Conservation (phyloP, 2,113 vertebrate species). For the Campylorhamphus procurvoides region DNA sequence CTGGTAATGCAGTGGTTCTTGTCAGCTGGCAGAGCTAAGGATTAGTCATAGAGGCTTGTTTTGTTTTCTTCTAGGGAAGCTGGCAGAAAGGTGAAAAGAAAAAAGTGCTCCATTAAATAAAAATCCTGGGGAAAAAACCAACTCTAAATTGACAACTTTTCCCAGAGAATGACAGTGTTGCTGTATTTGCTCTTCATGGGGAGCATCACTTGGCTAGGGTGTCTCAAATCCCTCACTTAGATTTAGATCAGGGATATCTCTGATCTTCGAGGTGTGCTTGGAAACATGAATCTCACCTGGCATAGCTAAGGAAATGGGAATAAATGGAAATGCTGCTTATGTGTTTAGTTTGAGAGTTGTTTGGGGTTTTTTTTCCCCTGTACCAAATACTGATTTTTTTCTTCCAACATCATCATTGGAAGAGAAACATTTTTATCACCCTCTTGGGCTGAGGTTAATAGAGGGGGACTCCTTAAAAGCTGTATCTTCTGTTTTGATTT, state of each 20-base stretch:
- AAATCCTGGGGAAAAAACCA: background rate
- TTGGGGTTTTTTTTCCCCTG: background rate
- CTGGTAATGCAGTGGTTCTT: background rate
- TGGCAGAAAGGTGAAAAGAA: conserved; percentile 20
- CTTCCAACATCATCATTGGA: background rate
- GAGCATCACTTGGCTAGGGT: background rate
- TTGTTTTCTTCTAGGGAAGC: conserved; percentile 16
- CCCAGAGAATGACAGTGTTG: background rate
- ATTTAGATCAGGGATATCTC: background rate
- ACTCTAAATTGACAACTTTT: background rate
- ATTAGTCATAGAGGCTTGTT: conserved; percentile 45
- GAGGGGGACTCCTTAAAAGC: background rate
- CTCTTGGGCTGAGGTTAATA: background rate
- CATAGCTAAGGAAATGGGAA: background rate
- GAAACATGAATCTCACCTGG: background rate
- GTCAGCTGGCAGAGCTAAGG: conserved; percentile 13
- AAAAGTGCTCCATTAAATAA: background rate
- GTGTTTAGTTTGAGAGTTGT: background rate
- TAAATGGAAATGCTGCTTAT: background rate
- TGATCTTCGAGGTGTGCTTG: background rate
- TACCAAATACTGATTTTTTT: background rate
- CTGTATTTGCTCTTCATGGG: background rate
- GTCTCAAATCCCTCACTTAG: background rate
- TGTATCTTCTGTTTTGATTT: background rate
- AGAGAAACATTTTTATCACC: background rate